These are phyloP conservation scores for Myotis daubentonii DNA, from an alignment of 2,797 vertebrate genomes.

Conservation along the genomic window DNA sequence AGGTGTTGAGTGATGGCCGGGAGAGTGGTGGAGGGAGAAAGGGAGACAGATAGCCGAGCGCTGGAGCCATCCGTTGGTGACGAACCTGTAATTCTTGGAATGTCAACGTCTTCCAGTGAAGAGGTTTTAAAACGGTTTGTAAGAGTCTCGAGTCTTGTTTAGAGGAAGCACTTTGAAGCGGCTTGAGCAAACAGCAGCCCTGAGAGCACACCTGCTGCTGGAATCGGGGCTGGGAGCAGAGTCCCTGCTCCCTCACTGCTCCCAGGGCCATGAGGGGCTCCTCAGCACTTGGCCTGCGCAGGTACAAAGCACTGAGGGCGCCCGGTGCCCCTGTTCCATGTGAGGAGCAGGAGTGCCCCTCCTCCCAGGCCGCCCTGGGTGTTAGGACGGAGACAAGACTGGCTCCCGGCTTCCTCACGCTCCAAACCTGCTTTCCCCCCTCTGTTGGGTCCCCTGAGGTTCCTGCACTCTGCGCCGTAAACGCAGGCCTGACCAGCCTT, in stretches of 20 bases:
- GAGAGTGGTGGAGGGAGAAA: neutral
- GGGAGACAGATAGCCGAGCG: neutral
- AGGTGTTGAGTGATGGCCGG: neutral
- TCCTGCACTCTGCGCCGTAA: neutral
- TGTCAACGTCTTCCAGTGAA: neutral
- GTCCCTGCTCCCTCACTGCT: neutral
- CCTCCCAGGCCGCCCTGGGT: neutral
- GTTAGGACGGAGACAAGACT: neutral
- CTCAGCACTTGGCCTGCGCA: rapidly evolving
- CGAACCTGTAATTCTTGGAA: neutral
- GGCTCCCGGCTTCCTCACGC: neutral
- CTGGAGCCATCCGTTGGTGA: neutral
- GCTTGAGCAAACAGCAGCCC: neutral
- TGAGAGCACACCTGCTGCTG: neutral
- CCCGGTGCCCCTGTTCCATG: neutral
- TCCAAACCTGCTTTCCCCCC: neutral
- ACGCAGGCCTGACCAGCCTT: neutral
- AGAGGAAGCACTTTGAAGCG: neutral
- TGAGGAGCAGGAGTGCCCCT: neutral
- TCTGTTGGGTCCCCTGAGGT: neutral
- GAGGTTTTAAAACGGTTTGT: neutral
- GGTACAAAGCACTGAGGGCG: neutral
- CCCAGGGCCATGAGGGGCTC: neutral
- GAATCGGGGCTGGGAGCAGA: neutral
- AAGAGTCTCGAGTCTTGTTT: neutral